phyloP scores from a whole-genome alignment of 1,140 invertebrate species.

The Oreohelix idahoensis region DNA sequence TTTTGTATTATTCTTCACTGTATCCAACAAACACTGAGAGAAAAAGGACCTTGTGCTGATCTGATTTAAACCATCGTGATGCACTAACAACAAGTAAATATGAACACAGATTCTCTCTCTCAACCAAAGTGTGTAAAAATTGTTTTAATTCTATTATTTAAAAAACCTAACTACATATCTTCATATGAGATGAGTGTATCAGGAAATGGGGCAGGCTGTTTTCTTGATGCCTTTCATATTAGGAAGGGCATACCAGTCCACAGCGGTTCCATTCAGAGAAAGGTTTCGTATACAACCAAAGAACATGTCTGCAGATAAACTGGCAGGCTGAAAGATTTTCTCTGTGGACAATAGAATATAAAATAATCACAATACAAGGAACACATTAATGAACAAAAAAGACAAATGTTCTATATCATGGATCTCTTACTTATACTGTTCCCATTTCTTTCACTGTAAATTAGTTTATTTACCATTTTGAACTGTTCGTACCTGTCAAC shows the following conservation, averaged over 20 bases:
- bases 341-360: conserved; percentile 73
- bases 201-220: conserved; percentile 48
- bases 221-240: conserved; percentile 45
- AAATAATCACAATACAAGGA: too few relatives aligned
- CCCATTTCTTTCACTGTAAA: too few relatives aligned
- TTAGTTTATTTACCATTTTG: too few relatives aligned
- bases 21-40: too few relatives aligned
- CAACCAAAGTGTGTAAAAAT: background rate
- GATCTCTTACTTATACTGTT: too few relatives aligned
- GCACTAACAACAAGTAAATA: background rate
- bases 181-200: conserved; percentile 3
- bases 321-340: conserved; percentile 77
- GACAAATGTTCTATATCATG: background rate
- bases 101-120: background rate
- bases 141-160: background rate
- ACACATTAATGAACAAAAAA: background rate
- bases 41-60: too few relatives aligned
- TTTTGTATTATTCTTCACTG: too few relatives aligned
- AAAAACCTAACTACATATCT: background rate
- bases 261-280: conserved; percentile 78
- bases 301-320: conserved; percentile 83
- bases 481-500: too few relatives aligned
- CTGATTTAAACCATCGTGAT: too few relatives aligned
- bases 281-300: conserved; percentile 92
- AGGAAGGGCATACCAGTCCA: conserved; percentile 79